These are phyloP conservation scores for Pyrochroa serraticornis DNA, from an alignment of 2,888 invertebrate genomes.

Conservation along the genomic window DNA sequence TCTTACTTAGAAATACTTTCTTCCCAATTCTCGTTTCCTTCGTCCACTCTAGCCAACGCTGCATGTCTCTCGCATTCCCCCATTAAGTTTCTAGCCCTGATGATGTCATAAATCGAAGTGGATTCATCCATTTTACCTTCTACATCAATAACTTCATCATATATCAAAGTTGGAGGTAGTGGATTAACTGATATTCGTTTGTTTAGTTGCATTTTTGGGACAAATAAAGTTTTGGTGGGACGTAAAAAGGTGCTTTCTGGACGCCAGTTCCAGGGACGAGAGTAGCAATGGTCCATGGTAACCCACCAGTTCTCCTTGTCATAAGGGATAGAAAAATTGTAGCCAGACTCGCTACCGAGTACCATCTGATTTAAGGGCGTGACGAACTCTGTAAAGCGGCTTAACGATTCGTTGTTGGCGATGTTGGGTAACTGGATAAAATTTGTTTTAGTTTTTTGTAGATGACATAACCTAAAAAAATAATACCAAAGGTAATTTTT, in stretches of 20 bases:
- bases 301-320: slow-evolving; percentile 52
- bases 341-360: slow-evolving; percentile 11
- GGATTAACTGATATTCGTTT: slow-evolving; percentile 44
- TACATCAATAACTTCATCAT: slow-evolving; percentile 58
- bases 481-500: no score
- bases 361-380: slow-evolving; percentile 16
- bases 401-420: no score
- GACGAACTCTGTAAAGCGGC: slow-evolving; percentile 12
- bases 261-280: slow-evolving; percentile 72
- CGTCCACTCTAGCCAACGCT: slow-evolving; percentile 64
- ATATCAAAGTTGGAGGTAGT: slow-evolving; percentile 40
- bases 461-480: no score
- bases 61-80: slow-evolving; percentile 73
- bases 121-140: slow-evolving; percentile 55
- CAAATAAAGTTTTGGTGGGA: slow-evolving; percentile 63
- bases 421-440: no score
- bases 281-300: slow-evolving; percentile 74
- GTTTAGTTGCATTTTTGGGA: slow-evolving; percentile 44
- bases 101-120: slow-evolving; percentile 64
- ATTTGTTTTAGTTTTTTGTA: no score
- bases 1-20: slow-evolving; percentile 67
- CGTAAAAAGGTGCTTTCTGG: slow-evolving; percentile 68
- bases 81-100: slow-evolving; percentile 69
- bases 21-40: slow-evolving; percentile 71
- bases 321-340: slow-evolving; percentile 23